Evolutionary conservation across 2,113 vertebrate species (phyloP).

Genomic region (Corynorhinus townsendii): DNA sequence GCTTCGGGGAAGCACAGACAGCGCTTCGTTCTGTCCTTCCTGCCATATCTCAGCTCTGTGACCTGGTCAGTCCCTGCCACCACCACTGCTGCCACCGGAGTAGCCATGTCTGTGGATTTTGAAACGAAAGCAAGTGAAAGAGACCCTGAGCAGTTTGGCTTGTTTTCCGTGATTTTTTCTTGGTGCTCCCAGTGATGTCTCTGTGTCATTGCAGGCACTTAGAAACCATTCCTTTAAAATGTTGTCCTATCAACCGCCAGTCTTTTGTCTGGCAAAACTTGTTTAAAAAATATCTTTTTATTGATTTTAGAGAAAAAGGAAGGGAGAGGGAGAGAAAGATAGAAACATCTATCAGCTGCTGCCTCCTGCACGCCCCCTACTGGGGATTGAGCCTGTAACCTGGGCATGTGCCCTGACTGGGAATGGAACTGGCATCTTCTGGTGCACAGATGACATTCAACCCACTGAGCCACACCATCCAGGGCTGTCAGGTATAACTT

Average conservation of each 20-base stretch:
- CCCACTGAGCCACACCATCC: too few species aligned
- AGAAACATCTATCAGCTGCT: too few species aligned
- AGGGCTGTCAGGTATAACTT: not conserved
- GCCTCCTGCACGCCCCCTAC: too few species aligned
- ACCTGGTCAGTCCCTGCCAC: fast-evolving
- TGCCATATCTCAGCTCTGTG: not conserved
- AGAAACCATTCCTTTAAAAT: not conserved
- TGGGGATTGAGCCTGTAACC: too few species aligned
- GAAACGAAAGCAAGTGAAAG: not conserved
- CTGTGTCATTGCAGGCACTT: not conserved
- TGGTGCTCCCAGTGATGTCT: not conserved
- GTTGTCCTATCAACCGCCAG: not conserved
- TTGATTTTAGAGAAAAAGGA: too few species aligned
- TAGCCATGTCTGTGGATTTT: not conserved
- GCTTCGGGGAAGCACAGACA: too few species aligned
- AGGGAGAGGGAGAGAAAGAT: too few species aligned
- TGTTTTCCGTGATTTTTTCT: not conserved
- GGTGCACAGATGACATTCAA: too few species aligned
- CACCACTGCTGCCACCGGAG: fast-evolving
- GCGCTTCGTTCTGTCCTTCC: not conserved
- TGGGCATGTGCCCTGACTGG: too few species aligned
- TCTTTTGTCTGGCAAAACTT: not conserved
- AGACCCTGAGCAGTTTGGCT: not conserved
- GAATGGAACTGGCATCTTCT: too few species aligned
- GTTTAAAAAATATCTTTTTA: too few species aligned